Evolutionary conservation across 2,888 invertebrate genomes (phyloP), one percentile per base, ranked within the genome.

Genomic region (Neoaliturus tenellus): DNA sequence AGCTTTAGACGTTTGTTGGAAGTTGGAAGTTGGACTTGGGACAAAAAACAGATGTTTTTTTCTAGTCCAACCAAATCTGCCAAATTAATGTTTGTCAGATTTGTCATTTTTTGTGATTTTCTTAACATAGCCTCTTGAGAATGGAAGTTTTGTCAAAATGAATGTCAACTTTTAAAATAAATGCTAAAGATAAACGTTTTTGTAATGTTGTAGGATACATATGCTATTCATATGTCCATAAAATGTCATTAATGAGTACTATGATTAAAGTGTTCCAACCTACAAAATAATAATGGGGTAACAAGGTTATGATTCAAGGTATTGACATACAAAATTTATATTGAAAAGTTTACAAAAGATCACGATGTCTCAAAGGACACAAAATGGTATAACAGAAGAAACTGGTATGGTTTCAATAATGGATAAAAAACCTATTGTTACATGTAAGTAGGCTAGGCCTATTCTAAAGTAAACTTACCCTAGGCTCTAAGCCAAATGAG

Each of bases 341-440:
- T 62, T 62, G 17, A 62, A 3, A 3, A 12, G 1, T 2, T 31
- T 25, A 75, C 31, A 62, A 3, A 3, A 12, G 1, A 5, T 31
- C 44, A 75, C 48, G 1, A 75, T 75, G 75, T 48, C 28, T 44
- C 39, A 39, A 44, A 75, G 48, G 28, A 28, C 39, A 25, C 75
- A 44, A 75, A 86, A 85, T 81, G 87, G 86, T 58, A 25, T 85
- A 48, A 41, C 82, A 35, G 86, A 86, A 31, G 84, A 55, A 58
- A 58, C 73, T 20, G 44, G 83, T n/a, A 85, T 84, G 83, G 85
- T 86, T 83, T 92, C 92, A 91, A 92, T 92, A 90, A 93, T 94
- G 93, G 94, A 94, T 90, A 93, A 93, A 89, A 94, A 94, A 91
- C 95, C 95, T 85, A 93, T 95, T 88, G 92, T 95, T 90, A 95